A percentile compares a stretch with the other conserved stretches of the same genome.
phyloP scores from a whole-genome alignment of 2,888 invertebrate species.

The Parascotia fuliginaria region DNA sequence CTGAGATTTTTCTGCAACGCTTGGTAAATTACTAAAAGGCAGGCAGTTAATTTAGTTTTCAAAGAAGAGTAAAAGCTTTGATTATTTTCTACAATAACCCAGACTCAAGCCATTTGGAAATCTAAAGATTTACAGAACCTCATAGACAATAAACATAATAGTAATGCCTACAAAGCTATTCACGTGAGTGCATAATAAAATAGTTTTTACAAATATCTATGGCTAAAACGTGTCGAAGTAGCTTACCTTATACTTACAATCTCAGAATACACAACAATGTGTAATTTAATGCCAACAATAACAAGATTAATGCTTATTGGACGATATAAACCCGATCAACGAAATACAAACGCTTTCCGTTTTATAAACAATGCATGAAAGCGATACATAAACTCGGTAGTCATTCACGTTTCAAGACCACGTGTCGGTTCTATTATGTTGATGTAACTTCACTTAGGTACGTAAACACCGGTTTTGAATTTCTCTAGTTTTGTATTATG shows the following conservation, averaged over 20 bases:
- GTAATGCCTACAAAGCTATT: no score
- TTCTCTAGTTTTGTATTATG: slow-evolving; percentile 53
- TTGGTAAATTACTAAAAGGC: no score
- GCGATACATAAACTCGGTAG: slow-evolving; percentile 24
- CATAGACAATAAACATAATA: no score
- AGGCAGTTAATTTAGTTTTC: no score
- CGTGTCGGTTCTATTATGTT: slow-evolving; percentile 47
- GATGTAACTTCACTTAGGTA: slow-evolving; percentile 39
- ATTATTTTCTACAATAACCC: no score
- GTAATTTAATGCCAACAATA: slow-evolving; percentile 37
- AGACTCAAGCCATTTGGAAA: no score
- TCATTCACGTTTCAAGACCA: slow-evolving; percentile 50
- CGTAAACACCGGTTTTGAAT: slow-evolving; percentile 58
- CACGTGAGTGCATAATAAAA: no score
- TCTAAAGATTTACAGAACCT: no score
- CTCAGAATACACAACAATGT: slow-evolving; percentile 24
- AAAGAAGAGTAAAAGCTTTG: no score
- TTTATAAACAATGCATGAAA: slow-evolving; percentile 33
- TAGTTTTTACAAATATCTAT: no score
- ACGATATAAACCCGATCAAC: slow-evolving; percentile 20
- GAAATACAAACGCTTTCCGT: slow-evolving; percentile 26
- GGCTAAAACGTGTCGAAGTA: no score
- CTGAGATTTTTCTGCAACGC: no score
- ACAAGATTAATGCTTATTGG: slow-evolving; percentile 12
- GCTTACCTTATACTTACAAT: slow-evolving; percentile 14